Evolutionary conservation across 2,888 invertebrate species (phyloP), one percentile per base, ranked within the genome.

Genomic region (Pollenia labialis): DNA sequence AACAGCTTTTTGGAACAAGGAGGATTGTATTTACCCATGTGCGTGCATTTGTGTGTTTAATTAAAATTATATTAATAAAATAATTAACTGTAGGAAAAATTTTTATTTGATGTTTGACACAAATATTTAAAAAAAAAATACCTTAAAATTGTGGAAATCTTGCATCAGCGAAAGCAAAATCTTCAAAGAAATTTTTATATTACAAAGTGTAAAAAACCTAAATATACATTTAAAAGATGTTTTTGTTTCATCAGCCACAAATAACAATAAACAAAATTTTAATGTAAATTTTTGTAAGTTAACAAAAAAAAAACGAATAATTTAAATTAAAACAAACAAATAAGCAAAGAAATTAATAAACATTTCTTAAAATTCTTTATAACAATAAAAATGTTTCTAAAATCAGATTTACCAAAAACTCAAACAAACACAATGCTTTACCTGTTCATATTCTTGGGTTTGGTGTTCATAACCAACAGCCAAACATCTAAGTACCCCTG

Each of bases 401-500:
- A 72, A 68, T 62, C 42, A 60, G 46, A n/a, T 74, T 52, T 48
- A 56, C 16, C 18, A 3, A 42, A 46, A 68, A 80, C 23, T 16
- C 40, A 40, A 50, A 40, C 14, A 7, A 52, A 75, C 4, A 66
- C 74, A 60, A 3, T 52, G 44, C 18, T 58, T 1, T 56, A 64
- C 8, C 32, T 84, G 46, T 7, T 23, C n/a, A 9, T 77, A 14
- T 40, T 14, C 3, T 32, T 66, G 48, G 56, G 87, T 32, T 88
- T 89, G 77, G 89, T 89, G 83, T 87, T 42, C 1, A 32, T 48
- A 14, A 23, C 74, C 9, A 4, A 58, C 54, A 40, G 88, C 42
- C 89, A 89, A 79, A 89, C 88, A 72, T 88, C 85, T 10, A 90
- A 90, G 44, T 90, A 92, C 74, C 93, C 92, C 6, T 93, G 93